Evolutionary conservation across 2,113 vertebrate genomes (phyloP).

Genomic region (Excalfactoria chinensis): DNA sequence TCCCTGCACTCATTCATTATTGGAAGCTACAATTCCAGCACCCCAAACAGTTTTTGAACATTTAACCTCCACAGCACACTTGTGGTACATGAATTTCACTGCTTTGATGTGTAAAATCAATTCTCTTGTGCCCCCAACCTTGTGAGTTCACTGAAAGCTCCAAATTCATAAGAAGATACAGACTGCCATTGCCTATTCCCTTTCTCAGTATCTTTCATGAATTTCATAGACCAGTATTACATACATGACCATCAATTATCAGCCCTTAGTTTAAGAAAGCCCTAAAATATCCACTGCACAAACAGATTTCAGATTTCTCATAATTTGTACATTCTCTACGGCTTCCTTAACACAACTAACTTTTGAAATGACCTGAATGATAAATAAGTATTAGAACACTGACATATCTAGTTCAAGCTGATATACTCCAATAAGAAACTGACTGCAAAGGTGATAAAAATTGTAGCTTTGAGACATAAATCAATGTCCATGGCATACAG

Average conservation of each 20-base stretch:
- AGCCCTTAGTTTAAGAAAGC: neutral
- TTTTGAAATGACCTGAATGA: neutral
- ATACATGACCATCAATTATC: neutral
- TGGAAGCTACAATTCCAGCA: neutral
- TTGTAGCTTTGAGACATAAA: neutral
- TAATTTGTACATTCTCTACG: neutral
- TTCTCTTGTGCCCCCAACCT: neutral
- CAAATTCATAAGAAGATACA: neutral
- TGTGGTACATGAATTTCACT: neutral
- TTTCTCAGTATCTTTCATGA: neutral
- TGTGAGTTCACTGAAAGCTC: neutral
- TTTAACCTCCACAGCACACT: neutral
- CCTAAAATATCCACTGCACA: neutral
- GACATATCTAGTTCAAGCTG: neutral
- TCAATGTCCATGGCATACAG: neutral
- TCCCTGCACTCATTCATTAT: neutral
- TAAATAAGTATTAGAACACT: neutral
- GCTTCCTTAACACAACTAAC: neutral
- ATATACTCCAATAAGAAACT: neutral
- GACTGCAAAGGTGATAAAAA: neutral
- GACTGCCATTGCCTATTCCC: neutral
- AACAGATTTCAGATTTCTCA: neutral
- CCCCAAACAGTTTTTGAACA: neutral
- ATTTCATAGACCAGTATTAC: neutral
- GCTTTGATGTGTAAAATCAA: neutral